A percentile compares a stretch with the other conserved stretches of the same genome.
Conservation (phyloP, 2,888 invertebrate genomes). For the Holacanthella duospinosa region DNA sequence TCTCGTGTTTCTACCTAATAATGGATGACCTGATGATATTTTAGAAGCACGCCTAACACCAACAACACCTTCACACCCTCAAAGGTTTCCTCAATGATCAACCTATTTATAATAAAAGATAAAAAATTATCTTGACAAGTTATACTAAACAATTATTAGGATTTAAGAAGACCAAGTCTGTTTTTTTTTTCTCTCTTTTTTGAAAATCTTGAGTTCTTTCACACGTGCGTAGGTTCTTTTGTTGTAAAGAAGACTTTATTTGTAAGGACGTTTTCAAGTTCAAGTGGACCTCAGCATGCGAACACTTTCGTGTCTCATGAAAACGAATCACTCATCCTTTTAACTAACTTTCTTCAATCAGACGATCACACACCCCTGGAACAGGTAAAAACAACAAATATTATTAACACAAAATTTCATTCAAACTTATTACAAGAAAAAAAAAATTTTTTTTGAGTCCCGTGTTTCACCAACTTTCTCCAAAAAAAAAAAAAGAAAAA, state of each 20-base stretch:
- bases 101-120: neutral
- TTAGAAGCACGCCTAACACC: neutral
- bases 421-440: no score
- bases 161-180: no score
- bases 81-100: no score
- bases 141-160: no score
- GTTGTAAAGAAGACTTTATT: neutral
- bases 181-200: no score
- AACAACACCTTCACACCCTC: neutral
- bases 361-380: neutral
- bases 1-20: neutral
- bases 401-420: neutral
- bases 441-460: no score
- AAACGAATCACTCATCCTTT: neutral
- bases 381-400: neutral
- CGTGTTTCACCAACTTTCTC: no score
- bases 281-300: constrained; percentile 7
- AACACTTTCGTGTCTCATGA: constrained; percentile 9
- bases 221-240: neutral
- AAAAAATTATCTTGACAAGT: no score
- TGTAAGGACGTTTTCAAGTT: neutral
- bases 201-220: neutral
- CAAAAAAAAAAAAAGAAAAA: no score
- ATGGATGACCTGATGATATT: constrained; percentile 1
- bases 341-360: no score